A percentile compares a stretch with the other conserved stretches of the same genome.
Conservation (phyloP, 2,797 vertebrate species). For the Sebastes jordani region DNA sequence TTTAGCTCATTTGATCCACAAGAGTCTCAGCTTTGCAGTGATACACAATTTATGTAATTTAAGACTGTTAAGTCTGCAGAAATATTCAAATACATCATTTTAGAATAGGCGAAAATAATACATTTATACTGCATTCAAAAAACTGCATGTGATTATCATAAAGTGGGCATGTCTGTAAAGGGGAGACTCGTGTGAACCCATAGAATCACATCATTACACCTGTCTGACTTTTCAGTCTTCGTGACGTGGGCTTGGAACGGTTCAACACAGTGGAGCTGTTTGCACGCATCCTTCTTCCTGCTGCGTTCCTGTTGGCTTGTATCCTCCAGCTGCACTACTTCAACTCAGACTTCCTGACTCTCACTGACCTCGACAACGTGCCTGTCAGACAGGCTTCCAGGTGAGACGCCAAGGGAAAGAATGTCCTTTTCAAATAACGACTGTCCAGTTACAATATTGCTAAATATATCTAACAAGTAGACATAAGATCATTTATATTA, state of each 20-base stretch:
- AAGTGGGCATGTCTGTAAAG: too few species aligned
- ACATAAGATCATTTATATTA: background rate
- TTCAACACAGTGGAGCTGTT: conserved; percentile 80
- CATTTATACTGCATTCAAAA: too few species aligned
- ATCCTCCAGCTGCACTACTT: conserved; percentile 87
- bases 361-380: conserved; percentile 80
- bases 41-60: too few species aligned
- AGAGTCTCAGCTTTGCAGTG: too few species aligned
- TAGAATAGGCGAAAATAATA: too few species aligned
- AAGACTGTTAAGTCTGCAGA: too few species aligned
- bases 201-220: background rate
- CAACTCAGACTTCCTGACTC: conserved; percentile 81
- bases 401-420: conserved; percentile 41
- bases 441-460: background rate
- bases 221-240: conserved; percentile 65
- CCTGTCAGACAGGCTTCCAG: conserved; percentile 68
- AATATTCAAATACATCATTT: too few species aligned
- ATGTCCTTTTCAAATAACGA: background rate
- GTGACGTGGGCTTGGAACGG: conserved; percentile 81
- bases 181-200: too few species aligned
- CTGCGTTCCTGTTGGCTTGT: conserved; percentile 82
- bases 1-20: too few species aligned
- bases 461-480: background rate
- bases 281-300: conserved; percentile 81
- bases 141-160: too few species aligned